These are phyloP conservation scores for Synaphobranchus kaupii DNA, from an alignment of 2,797 vertebrate species.

Conservation along the genomic window DNA sequence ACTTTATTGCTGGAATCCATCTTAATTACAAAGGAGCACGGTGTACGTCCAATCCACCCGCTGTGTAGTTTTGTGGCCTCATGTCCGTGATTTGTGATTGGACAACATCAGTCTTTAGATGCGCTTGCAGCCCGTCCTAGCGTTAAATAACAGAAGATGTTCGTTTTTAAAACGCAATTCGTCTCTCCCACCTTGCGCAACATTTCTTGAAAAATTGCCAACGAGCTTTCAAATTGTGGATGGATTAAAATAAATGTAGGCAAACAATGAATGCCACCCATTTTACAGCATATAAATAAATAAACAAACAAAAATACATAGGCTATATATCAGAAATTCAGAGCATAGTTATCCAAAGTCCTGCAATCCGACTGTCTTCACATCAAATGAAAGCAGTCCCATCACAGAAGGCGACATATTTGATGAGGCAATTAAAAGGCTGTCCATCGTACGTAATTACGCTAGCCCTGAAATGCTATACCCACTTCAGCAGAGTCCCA, in stretches of 20 bases:
- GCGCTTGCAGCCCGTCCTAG: not conserved
- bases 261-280: not conserved
- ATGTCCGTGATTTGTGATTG: not conserved
- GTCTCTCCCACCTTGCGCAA: not conserved
- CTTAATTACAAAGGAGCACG: conserved; percentile 11
- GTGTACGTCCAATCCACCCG: not conserved
- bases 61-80: not conserved
- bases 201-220: not conserved
- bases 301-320: not conserved
- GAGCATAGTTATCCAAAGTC: not conserved
- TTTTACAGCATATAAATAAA: not conserved
- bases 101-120: not conserved
- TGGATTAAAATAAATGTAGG: not conserved
- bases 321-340: not conserved
- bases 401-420: conserved; percentile 8
- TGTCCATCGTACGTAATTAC: conserved; percentile 1
- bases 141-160: not conserved
- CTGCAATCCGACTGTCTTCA: not conserved
- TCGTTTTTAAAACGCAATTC: not conserved
- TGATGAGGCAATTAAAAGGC: conserved; percentile 23
- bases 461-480: not conserved
- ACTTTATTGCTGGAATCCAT: conserved; percentile 4
- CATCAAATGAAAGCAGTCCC: not conserved
- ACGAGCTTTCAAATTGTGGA: not conserved
- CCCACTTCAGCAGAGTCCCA: not conserved